phyloP scores from a whole-genome alignment of 2,113 vertebrate species.

The Entelurus aequoreus region DNA sequence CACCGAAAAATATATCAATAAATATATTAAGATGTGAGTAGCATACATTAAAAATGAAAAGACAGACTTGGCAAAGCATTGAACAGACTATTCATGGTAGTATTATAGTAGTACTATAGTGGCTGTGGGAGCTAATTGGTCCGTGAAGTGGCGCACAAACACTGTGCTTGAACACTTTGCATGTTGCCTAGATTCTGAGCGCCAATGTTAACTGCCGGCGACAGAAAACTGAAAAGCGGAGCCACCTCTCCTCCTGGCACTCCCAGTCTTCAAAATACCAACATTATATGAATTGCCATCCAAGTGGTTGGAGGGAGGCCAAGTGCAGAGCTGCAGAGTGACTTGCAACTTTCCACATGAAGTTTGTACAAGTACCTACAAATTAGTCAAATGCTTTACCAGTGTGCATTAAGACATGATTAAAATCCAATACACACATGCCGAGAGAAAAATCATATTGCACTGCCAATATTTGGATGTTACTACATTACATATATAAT shows the following conservation, averaged over 20 bases:
- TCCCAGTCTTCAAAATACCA: background rate
- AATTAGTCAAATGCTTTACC: conserved; percentile 9
- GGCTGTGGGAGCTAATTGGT: background rate
- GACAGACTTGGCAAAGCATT: background rate
- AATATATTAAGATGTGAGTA: background rate
- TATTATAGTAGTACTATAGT: conserved; percentile 3
- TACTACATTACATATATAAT: no score
- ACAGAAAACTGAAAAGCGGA: conserved; percentile 25
- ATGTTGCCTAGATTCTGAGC: no score
- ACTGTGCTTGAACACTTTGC: no score
- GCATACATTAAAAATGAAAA: background rate
- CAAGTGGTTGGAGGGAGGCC: conserved; percentile 14
- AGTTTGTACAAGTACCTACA: conserved; percentile 16
- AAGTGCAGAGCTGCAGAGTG: conserved; percentile 30
- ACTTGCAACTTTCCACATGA: conserved; percentile 50
- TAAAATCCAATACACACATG: no score
- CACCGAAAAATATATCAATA: no score
- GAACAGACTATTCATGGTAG: background rate
- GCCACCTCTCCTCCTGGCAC: background rate
- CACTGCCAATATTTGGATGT: no score
- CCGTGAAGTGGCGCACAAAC: background rate
- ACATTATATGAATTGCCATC: conserved; percentile 20
- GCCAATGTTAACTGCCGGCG: conserved; percentile 30
- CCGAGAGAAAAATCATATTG: background rate
- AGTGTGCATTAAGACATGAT: background rate